Evolutionary conservation across 1,140 invertebrate genomes (phyloP).

Genomic region (Aleiodes sp.): DNA sequence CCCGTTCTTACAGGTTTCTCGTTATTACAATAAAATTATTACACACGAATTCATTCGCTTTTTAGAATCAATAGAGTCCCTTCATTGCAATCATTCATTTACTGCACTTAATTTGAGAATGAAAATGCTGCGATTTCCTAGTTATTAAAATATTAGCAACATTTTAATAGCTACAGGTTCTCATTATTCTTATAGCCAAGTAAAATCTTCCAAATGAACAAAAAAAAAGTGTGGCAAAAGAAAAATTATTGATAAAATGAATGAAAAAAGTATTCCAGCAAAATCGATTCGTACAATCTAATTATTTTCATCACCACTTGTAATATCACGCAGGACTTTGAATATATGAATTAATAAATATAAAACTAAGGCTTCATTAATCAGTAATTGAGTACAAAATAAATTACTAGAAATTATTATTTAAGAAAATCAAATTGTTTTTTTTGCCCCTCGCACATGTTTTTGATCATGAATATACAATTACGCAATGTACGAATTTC

Average conservation of each 20-base stretch:
- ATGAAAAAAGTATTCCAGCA: too few species aligned
- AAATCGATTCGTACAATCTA: too few species aligned
- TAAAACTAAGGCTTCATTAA: conserved; percentile 9
- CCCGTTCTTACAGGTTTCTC: conserved; percentile 40
- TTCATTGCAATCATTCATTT: not conserved
- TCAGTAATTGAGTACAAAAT: conserved; percentile 6
- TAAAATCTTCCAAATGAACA: too few species aligned
- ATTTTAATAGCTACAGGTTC: too few species aligned
- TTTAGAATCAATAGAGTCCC: not conserved
- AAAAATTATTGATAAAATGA: too few species aligned
- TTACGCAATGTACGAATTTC: conserved; percentile 8
- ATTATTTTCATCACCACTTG: not conserved
- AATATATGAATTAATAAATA: not conserved
- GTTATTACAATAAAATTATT: conserved; percentile 50
- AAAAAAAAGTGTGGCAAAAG: too few species aligned
- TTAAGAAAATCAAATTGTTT: not conserved
- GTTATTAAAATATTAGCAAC: too few species aligned
- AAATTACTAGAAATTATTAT: not conserved
- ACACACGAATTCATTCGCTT: conserved; percentile 27
- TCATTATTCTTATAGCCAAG: too few species aligned
- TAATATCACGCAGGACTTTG: not conserved
- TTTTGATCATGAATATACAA: conserved; percentile 5
- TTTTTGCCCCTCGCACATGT: not conserved
- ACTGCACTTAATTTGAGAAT: too few species aligned
- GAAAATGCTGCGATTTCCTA: too few species aligned